Percentiles rank a stretch among this genome's conserved stretches.
Conservation (phyloP, 2,113 vertebrate species). For the Hucho hucho region DNA sequence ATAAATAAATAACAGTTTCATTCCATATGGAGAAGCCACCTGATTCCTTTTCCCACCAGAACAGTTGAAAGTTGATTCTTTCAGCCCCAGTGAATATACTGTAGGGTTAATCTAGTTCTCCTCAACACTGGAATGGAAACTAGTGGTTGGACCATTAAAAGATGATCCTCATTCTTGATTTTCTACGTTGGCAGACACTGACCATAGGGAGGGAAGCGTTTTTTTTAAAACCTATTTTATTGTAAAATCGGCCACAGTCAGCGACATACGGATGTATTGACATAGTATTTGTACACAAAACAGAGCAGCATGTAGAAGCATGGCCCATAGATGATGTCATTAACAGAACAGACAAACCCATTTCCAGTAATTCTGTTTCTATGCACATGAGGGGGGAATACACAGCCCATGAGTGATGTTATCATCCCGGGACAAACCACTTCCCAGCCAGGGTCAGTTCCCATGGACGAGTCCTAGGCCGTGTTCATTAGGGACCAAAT, state of each 20-base stretch:
- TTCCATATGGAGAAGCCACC: not conserved
- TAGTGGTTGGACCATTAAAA: constrained; percentile 33
- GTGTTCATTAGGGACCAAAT: not conserved
- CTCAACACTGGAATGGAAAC: constrained; percentile 51
- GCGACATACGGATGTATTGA: constrained; percentile 26
- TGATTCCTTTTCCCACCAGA: constrained; percentile 11
- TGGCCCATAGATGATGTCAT: constrained; percentile 38
- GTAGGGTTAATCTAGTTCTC: constrained; percentile 29
- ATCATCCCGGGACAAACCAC: constrained; percentile 7
- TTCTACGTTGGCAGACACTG: not conserved
- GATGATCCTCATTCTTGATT: not conserved
- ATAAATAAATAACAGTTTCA: not conserved
- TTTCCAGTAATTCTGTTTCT: too few relatives aligned
- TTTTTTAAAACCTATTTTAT: constrained; percentile 28
- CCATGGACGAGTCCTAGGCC: constrained; percentile 15
- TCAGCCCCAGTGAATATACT: constrained; percentile 7
- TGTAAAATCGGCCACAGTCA: constrained; percentile 4
- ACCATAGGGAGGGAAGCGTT: constrained; percentile 25
- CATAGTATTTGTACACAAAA: constrained; percentile 31
- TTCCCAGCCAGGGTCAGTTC: constrained; percentile 42
- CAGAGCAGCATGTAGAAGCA: not conserved
- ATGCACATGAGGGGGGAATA: too few relatives aligned
- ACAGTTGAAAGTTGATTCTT: constrained; percentile 12
- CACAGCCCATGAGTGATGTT: too few relatives aligned
- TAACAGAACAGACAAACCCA: too few relatives aligned